phyloP scores from a whole-genome alignment of 2,888 invertebrate genomes.

The Parelbella ahira region DNA sequence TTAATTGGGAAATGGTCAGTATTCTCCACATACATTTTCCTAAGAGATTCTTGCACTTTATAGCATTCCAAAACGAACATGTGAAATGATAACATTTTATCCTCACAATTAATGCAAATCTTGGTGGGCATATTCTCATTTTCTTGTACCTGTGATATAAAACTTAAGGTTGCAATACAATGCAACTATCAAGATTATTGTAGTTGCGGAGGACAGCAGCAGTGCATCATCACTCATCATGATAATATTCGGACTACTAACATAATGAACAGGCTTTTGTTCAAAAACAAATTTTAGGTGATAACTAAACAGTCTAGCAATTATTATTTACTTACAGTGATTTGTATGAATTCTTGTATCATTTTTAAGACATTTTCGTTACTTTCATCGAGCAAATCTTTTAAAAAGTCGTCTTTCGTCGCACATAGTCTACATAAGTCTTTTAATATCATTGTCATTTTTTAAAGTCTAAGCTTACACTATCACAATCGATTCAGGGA shows the following conservation, averaged over 20 bases:
- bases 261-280: no score
- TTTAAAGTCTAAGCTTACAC: neutral
- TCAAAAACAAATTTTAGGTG: no score
- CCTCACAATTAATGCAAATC: conserved; percentile 68
- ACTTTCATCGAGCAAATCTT: conserved; percentile 61
- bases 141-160: conserved; percentile 55
- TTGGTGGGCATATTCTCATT: conserved; percentile 62
- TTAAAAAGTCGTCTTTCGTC: conserved; percentile 58
- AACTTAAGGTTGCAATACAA: no score
- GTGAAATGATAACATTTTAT: conserved; percentile 69
- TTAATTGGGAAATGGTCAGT: conserved; percentile 42
- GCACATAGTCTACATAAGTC: conserved; percentile 70
- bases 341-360: conserved; percentile 61
- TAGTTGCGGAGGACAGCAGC: no score
- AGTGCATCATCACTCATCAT: no score
- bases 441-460: conserved; percentile 39
- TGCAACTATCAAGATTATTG: no score
- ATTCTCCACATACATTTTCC: conserved; percentile 44
- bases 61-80: conserved; percentile 66
- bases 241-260: no score
- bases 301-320: no score
- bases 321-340: conserved; percentile 45
- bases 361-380: conserved; percentile 61
- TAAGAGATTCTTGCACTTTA: conserved; percentile 59
- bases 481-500: conserved; percentile 6